These are phyloP conservation scores for Limnodromus scolopaceus DNA, from an alignment of 2,797 vertebrate species.

Conservation along the genomic window DNA sequence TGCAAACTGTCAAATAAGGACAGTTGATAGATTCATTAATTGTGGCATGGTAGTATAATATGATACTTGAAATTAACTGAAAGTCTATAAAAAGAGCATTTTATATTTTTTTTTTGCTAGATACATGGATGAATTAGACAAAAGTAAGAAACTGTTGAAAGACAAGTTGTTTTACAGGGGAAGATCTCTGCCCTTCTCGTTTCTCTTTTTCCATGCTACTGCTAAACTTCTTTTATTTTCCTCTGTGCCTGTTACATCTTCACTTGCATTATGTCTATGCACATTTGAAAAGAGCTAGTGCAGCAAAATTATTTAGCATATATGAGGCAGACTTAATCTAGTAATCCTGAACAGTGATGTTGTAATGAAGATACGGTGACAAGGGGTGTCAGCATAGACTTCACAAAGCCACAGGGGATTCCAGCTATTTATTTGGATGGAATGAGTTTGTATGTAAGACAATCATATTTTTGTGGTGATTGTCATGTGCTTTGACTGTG, in stretches of 20 bases:
- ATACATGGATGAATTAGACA: neutral
- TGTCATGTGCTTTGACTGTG: neutral
- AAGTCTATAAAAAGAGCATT: neutral
- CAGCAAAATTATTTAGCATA: neutral
- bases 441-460: neutral
- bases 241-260: neutral
- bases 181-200: neutral
- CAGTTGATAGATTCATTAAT: neutral
- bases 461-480: neutral
- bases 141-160: neutral
- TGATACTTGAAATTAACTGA: neutral
- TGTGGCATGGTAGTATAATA: neutral
- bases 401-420: neutral
- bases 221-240: neutral
- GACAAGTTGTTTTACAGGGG: neutral
- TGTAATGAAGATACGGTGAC: neutral
- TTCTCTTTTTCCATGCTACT: neutral
- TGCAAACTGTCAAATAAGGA: neutral
- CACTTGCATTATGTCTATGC: neutral
- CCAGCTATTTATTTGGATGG: neutral
- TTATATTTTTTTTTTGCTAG: neutral
- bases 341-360: neutral
- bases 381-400: neutral
- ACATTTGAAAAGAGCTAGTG: neutral
- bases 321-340: neutral